Evolutionary conservation across 2,888 invertebrate species (phyloP).

Genomic region (Phaonia tiefii): DNA sequence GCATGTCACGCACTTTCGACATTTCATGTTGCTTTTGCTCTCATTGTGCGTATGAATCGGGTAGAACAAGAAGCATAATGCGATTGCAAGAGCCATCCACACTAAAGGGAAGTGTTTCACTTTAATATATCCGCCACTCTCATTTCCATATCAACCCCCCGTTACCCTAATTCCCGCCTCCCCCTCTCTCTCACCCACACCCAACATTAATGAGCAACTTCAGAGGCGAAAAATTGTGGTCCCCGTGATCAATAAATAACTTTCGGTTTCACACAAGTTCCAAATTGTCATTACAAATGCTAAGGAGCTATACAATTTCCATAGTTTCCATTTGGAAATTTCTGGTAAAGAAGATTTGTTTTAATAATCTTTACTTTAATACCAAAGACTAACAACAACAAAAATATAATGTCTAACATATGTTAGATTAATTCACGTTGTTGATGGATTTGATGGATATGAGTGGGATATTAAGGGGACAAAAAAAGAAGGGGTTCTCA

Average conservation of each 20-base stretch:
- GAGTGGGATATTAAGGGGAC: no score
- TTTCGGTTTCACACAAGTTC: background rate
- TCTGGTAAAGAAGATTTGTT: constrained; percentile 14
- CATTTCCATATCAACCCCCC: constrained; percentile 1
- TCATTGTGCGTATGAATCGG: background rate
- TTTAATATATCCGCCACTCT: constrained; percentile 7
- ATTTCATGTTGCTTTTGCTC: constrained; percentile 23
- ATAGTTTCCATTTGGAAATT: background rate
- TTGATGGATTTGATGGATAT: no score
- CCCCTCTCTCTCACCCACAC: background rate
- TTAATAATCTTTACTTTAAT: background rate
- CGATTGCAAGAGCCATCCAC: background rate
- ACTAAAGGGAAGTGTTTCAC: background rate
- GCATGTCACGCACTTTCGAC: constrained; percentile 66
- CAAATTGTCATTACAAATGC: background rate
- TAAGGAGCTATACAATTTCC: background rate
- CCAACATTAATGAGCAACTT: constrained; percentile 1
- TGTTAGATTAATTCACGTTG: background rate
- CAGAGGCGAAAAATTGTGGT: constrained; percentile 7
- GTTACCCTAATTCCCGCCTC: background rate
- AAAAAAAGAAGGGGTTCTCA: no score
- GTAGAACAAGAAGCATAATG: background rate
- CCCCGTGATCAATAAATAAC: constrained; percentile 19
- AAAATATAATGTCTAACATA: constrained; percentile 12
- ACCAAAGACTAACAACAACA: background rate